Base-by-base conservation (phyloP, 2,888 invertebrate genomes). In the Drosophila formosana region DNA sequence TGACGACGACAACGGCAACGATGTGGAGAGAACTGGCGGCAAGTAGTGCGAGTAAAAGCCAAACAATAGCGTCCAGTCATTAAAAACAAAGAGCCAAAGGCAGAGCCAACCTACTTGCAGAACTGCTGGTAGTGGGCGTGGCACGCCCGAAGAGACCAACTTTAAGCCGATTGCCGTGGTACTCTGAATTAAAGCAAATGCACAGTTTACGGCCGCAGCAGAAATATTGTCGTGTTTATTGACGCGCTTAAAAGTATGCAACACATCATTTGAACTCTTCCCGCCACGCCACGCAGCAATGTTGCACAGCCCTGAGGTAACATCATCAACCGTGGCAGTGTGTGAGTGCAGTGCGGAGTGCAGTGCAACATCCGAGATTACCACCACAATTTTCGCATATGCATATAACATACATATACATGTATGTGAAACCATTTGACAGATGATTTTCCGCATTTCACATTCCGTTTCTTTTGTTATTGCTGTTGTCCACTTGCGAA, bases 391-490 rank as follows among this genome's bases (percentile, higher is more conserved):
- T 75, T 73, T 52, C 60, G 58, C 62, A 60, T 18, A 18, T 34
- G 55, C 57, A 60, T 32, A 30, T 13, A 7, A 3, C 18, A 30
- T 4, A 1, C 30, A 30, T 30, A 30, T 18, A 18, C 18, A 18
- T 18, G 18, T 68, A 55, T 69, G 57, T 26, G 64, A 56, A 68
- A 52, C 45, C 75, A 75, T 75, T 81, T 81, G 81, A 82, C 84
- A 82, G 75, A 76, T 82, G 78, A 81, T 78, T 84, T 82, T 84
- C 71, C 84, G 76, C 80, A 84, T 83, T 81, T 81, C 57, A 66
- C 69, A 78, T 76, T 74, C 81, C 32, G 3, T 51, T 47, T 41
- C n/a, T 45, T 34, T 63, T 68, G 74, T 56, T 62, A 34, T 26
- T 70, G 23, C 43, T 32, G 55, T 52, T 63, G 45, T 57, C 47